Evolutionary conservation across 2,888 invertebrate genomes (phyloP).

Genomic region (Brassicogethes aeneus): DNA sequence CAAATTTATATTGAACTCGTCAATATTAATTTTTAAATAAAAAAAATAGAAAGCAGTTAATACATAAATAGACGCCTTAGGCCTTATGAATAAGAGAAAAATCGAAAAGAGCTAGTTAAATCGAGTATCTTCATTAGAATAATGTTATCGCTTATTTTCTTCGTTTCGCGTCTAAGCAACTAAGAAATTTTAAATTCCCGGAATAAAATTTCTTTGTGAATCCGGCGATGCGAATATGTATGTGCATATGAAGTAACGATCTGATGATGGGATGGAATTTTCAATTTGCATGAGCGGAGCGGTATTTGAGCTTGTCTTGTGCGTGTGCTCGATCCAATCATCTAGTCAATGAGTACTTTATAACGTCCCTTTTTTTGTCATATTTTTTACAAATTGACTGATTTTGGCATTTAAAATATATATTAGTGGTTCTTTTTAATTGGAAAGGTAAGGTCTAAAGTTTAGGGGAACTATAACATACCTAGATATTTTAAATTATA

Average conservation of each 20-base stretch:
- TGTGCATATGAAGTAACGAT: constrained; percentile 26
- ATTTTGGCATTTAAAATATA: no score
- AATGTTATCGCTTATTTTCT: neutral
- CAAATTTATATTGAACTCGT: no score
- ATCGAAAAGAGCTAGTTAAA: no score
- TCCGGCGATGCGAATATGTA: constrained; percentile 23
- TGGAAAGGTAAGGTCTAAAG: no score
- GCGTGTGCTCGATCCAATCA: constrained; percentile 15
- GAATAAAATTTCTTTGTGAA: constrained; percentile 20
- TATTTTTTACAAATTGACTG: no score
- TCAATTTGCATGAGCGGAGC: constrained; percentile 20
- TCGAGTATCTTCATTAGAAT: constrained; percentile 3
- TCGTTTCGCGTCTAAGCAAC: constrained; percentile 4
- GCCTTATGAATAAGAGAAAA: no score
- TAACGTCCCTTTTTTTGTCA: constrained; percentile 6
- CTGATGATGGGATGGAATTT: constrained; percentile 22
- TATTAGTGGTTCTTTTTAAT: no score
- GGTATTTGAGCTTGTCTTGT: constrained; percentile 17
- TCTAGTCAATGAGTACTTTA: constrained; percentile 12
- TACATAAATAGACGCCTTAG: no score
- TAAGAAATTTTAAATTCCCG: constrained; percentile 16
- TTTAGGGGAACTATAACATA: no score
- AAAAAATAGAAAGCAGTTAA: no score
- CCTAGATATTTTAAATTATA: no score
- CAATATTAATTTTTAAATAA: no score